Base-by-base conservation (phyloP, 2,888 invertebrate species). In the Prenolepis imparis region DNA sequence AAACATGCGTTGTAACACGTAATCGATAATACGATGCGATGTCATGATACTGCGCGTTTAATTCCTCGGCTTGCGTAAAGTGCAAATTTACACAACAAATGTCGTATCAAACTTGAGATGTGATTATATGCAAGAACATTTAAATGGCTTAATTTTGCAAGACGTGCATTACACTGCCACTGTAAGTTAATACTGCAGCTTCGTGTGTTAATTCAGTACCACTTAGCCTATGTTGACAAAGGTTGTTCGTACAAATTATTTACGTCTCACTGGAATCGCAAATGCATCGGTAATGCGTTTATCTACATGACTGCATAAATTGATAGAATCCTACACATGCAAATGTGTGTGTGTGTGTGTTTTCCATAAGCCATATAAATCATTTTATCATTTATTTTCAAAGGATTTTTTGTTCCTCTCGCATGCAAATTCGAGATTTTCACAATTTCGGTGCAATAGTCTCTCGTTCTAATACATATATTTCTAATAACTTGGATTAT, bases 161-260 rank as follows among this genome's bases (percentile, higher is more conserved):
- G 78, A 59, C 36, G 44, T 80, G 72, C 59, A 70, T 72, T 80
- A 80, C 44, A 57, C 24, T n/a, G 55, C 64, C 5, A 32, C 1
- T 55, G 78, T 59, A 80, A 80, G 59, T 72, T 70, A 80, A 80
- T 80, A 70, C 78, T 24, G 36, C 70, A 21, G 66, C 21, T 70
- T 68, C 44, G 59, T 18, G 24, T 36, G 72, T 44, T 59, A 44
- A 44, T 80, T 80, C 78, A 80, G 72, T 72, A 48, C 8, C 78
- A 80, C 59, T 80, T 80, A 80, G 72, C 21, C 59, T 32, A n/a
- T 57, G 36, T 72, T 80, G 72, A 80, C 78, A 80, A 80, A 59
- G 78, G 72, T 80, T 72, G 44, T 67, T 52, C 67, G 70, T 61
- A 32, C 59, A 80, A 80, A 80, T 80, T 80, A 66, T 59, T 70